Evolutionary conservation across 37 sponge, comb jelly and placozoan genomes (phyloP), one percentile per base, ranked within the genome.

Genomic region (Geodia barretti): DNA sequence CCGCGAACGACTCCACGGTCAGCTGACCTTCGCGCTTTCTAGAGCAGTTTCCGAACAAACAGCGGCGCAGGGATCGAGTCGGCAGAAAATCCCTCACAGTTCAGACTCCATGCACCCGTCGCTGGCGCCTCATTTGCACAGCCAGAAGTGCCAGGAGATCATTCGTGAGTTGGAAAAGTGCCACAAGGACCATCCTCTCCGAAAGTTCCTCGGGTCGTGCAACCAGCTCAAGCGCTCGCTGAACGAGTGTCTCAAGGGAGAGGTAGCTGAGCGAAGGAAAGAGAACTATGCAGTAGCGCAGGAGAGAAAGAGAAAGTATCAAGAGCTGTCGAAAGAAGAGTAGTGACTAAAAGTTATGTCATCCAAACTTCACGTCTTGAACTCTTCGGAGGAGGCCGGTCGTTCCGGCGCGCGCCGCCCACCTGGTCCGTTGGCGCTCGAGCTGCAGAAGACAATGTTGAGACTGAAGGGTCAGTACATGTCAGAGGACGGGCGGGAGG

Each of bases 31-130:
- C n/a, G n/a, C n/a, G n/a, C n/a, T n/a, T n/a, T n/a, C n/a, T n/a
- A n/a, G n/a, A n/a, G n/a, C n/a, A n/a, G n/a, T n/a, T n/a, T n/a
- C n/a, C n/a, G n/a, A n/a, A n/a, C n/a, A n/a, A n/a, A n/a, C n/a
- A n/a, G n/a, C n/a, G n/a, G n/a, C n/a, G n/a, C n/a, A n/a, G n/a
- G n/a, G n/a, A n/a, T n/a, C n/a, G n/a, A n/a, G n/a, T n/a, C n/a
- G n/a, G n/a, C n/a, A n/a, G n/a, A n/a, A n/a, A n/a, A n/a, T n/a
- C n/a, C n/a, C n/a, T n/a, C n/a, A n/a, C n/a, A n/a, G n/a, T n/a
- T n/a, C n/a, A n/a, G n/a, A n/a, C n/a, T 47, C 17, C 23, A 95
- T 95, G 95, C 95, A 95, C 70, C 92, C 92, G 21, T 77, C 84
- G 19, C 70, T 95, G 33, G 66, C 84, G 20, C 79, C 71, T 32